phyloP scores from a whole-genome alignment of 1,140 invertebrate species.

The Capitella teleta region DNA sequence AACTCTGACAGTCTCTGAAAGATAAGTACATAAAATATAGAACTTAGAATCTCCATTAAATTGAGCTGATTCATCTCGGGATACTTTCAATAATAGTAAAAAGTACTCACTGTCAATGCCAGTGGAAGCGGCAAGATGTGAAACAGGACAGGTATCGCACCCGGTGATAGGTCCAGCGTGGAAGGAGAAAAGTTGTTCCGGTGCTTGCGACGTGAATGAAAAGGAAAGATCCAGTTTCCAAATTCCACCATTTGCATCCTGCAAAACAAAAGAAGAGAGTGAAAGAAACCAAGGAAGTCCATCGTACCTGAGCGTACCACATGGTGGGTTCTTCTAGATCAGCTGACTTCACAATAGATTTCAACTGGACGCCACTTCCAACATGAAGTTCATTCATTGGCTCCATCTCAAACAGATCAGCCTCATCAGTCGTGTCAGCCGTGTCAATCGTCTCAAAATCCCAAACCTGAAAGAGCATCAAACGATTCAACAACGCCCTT shows the following conservation, averaged over 20 bases:
- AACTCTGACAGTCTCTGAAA: no score
- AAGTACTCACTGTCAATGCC: slow-evolving; percentile 55
- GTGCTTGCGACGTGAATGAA: slow-evolving; percentile 43
- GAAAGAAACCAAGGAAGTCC: neutral
- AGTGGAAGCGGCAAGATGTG: slow-evolving; percentile 56
- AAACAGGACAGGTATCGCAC: slow-evolving; percentile 54
- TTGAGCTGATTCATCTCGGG: no score
- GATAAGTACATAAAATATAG: no score
- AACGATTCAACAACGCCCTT: no score
- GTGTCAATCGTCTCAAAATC: slow-evolving; percentile 75
- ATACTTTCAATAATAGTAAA: no score
- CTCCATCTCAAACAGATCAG: slow-evolving; percentile 67
- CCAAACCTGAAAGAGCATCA: slow-evolving; percentile 53
- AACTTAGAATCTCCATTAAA: no score
- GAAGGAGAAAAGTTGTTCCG: slow-evolving; percentile 56
- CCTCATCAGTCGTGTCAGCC: slow-evolving; percentile 63
- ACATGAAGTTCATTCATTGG: slow-evolving; percentile 65
- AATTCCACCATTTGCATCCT: slow-evolving; percentile 71
- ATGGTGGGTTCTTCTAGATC: slow-evolving; percentile 42
- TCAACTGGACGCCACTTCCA: slow-evolving; percentile 39
- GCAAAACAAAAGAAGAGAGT: neutral
- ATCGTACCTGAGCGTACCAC: slow-evolving; percentile 63
- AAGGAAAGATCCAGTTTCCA: slow-evolving; percentile 67
- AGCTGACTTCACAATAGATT: slow-evolving; percentile 47
- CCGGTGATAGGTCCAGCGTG: slow-evolving; percentile 62